Conservation (phyloP, 2,888 invertebrate genomes). For the Steinernema carpocapsae region DNA sequence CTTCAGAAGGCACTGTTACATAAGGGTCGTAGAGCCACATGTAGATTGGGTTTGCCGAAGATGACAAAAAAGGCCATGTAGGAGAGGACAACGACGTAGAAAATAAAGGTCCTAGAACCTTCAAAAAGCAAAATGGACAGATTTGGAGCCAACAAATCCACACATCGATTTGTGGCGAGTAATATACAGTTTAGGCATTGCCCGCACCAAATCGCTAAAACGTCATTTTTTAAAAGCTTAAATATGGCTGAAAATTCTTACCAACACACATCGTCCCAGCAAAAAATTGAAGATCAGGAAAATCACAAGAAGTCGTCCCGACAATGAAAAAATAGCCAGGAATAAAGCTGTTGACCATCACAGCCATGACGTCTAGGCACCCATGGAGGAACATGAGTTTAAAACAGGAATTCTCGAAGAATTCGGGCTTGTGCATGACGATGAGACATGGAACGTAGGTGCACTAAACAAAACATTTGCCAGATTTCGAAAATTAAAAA, state of each 20-base stretch:
- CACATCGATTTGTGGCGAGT: background rate
- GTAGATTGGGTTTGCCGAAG: background rate
- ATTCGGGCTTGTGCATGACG: background rate
- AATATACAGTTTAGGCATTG: background rate
- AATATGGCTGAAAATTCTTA: too few relatives aligned
- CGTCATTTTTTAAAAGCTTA: too few relatives aligned
- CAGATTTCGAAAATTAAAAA: background rate
- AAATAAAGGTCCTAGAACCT: background rate
- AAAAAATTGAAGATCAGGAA: background rate
- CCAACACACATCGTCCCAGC: background rate
- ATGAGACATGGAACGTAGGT: conserved; percentile 3
- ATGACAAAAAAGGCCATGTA: background rate
- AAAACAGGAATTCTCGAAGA: background rate
- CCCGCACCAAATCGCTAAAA: conserved; percentile 8
- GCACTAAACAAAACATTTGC: background rate
- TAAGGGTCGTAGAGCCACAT: background rate
- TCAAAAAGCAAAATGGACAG: background rate
- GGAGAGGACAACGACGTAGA: background rate
- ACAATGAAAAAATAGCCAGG: background rate
- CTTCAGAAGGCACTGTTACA: background rate
- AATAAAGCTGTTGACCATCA: background rate
- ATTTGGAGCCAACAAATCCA: background rate
- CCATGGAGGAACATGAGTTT: conserved; percentile 23
- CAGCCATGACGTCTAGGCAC: background rate
- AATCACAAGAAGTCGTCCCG: background rate